These are phyloP conservation scores for Bombus superbus DNA, from an alignment of 1,140 invertebrate species.

Conservation along the genomic window DNA sequence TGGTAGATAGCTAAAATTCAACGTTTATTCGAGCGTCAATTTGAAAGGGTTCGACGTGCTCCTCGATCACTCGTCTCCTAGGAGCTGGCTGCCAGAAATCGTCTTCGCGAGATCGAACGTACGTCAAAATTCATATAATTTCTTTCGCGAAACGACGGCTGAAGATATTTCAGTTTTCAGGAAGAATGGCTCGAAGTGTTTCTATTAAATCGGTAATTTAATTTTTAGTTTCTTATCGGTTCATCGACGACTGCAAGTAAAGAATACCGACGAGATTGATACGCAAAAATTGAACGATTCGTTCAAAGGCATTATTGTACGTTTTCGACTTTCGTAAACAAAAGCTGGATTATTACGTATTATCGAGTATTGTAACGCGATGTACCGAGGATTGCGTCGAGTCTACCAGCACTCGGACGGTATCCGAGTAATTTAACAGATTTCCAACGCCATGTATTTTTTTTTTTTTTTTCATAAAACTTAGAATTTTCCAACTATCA, in stretches of 20 bases:
- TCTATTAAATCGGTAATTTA: neutral
- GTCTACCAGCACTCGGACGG: too few relatives aligned
- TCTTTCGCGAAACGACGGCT: neutral
- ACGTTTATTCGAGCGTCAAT: conserved; percentile 50
- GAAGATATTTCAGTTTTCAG: neutral
- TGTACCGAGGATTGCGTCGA: too few relatives aligned
- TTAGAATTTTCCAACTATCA: too few relatives aligned
- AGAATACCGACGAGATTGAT: neutral
- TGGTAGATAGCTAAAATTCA: conserved; percentile 61
- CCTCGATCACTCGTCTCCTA: conserved; percentile 38
- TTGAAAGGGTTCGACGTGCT: conserved; percentile 42
- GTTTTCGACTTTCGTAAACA: neutral
- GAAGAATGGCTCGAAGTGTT: neutral
- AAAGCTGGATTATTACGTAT: too few relatives aligned
- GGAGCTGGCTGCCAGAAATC: neutral
- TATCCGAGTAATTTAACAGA: too few relatives aligned
- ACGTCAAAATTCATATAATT: conserved; percentile 19
- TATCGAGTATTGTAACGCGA: too few relatives aligned
- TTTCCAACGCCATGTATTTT: too few relatives aligned
- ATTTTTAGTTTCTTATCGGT: neutral
- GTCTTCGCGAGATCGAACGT: neutral
- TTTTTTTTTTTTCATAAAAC: too few relatives aligned
- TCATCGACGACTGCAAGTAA: neutral
- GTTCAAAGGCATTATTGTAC: neutral
- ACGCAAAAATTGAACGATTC: too few relatives aligned